Conservation (phyloP, 37 sponge, comb jelly and placozoan species). For the Haliclona indistincta region DNA sequence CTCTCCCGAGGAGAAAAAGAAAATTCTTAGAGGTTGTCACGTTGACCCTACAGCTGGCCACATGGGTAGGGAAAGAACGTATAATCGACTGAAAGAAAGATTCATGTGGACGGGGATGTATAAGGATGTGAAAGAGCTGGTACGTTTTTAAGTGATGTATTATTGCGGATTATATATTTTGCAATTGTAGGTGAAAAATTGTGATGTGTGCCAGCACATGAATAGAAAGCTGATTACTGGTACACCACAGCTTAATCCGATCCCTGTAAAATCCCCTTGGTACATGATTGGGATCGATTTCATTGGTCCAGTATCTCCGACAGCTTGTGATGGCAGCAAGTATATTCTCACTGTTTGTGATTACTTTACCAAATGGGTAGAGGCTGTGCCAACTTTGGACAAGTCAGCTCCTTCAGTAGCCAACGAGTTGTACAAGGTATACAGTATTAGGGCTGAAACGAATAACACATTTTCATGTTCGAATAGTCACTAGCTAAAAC, state of each 20-base stretch:
- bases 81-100: slow-evolving; percentile 45
- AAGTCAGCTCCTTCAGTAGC: slow-evolving; percentile 52
- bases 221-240: slow-evolving; percentile 43
- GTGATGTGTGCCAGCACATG: slow-evolving; percentile 65
- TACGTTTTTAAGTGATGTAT: slow-evolving; percentile 30
- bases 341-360: slow-evolving; percentile 72
- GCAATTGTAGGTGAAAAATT: slow-evolving; percentile 36
- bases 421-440: slow-evolving; percentile 68
- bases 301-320: slow-evolving; percentile 55
- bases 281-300: slow-evolving; percentile 83
- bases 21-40: slow-evolving; percentile 60
- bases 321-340: slow-evolving; percentile 33
- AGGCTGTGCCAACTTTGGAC: slow-evolving; percentile 36
- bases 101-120: slow-evolving; percentile 65
- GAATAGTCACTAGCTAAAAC: too few relatives aligned
- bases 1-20: slow-evolving; percentile 16
- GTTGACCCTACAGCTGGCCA: slow-evolving; percentile 71
- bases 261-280: slow-evolving; percentile 74
- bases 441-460: too few relatives aligned
- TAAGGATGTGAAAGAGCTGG: slow-evolving; percentile 51
- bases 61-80: slow-evolving; percentile 56
- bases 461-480: too few relatives aligned
- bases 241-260: slow-evolving; percentile 67
- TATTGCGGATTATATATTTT: not conserved
- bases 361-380: slow-evolving; percentile 69